Conservation (phyloP, 2,888 invertebrate genomes). For the Parochlus steinenii region DNA sequence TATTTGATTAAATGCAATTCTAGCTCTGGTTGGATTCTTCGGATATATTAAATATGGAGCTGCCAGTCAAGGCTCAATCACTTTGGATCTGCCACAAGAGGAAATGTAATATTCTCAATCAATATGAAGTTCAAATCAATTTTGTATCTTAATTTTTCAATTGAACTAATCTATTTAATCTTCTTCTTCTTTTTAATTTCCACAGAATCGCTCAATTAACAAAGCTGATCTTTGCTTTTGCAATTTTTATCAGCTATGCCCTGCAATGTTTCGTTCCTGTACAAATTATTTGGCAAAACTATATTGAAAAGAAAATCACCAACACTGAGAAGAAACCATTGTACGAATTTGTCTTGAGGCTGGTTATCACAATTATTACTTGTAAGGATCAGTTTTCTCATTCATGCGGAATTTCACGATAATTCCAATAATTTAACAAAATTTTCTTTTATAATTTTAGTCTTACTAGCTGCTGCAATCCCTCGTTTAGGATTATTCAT, state of each 20-base stretch:
- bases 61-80: conserved; percentile 53
- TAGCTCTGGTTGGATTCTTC: conserved; percentile 63
- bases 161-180: background rate
- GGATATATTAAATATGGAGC: conserved; percentile 71
- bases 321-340: conserved; percentile 26
- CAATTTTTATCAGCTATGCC: conserved; percentile 68
- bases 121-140: background rate
- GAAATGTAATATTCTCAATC: conserved; percentile 32
- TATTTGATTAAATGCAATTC: too few relatives aligned
- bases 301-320: conserved; percentile 27
- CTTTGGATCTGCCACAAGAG: conserved; percentile 55
- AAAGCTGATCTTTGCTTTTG: conserved; percentile 42
- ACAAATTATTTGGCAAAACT: conserved; percentile 51
- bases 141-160: conserved; percentile 16
- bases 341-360: conserved; percentile 37
- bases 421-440: background rate
- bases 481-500: conserved; percentile 58
- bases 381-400: conserved; percentile 30
- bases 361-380: conserved; percentile 37
- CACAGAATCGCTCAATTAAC: conserved; percentile 45
- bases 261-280: conserved; percentile 83
- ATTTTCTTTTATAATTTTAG: conserved; percentile 33
- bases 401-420: background rate
- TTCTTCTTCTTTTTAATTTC: too few relatives aligned
- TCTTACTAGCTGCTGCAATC: conserved; percentile 50